Base-by-base conservation (phyloP, 1,140 invertebrate species). In the Philotrypesis tridentata region DNA sequence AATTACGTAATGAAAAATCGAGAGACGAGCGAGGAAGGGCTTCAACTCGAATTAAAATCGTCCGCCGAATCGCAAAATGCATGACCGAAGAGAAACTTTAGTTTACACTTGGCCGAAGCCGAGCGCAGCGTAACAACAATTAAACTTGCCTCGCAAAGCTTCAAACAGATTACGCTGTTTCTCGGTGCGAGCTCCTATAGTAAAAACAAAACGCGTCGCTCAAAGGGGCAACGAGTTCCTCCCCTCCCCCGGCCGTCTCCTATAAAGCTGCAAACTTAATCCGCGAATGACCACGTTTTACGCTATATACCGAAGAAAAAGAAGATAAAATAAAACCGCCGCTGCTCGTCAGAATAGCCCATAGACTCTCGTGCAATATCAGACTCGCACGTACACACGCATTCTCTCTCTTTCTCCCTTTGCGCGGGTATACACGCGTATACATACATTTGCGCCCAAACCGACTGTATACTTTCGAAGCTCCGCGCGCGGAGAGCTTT, bases 271-370 rank as follows among this genome's bases (percentile, higher is more conserved):
- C 14, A 17, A 55, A 68, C 43, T 79, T 70, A 70, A 60, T 37
- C 1, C 70, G 43, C 70, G 43, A 79, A 79, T 55, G 70, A 70
- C 65, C 8, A 27, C 9, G 9, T 37, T 37, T 37, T 37, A n/a
- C n/a, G 25, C 14, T n/a, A 9, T 43, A 43, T 43, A 27, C 37
- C 7, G 11, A 27, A 7, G 40, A 55, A 67, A 43, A 75, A 11
- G 1, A 76, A 67, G 37, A 40, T 14, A 1, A 31, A n/a, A 5
- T 29, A 27, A n/a, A n/a, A 7, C 33, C 17, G 29, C 29, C 74
- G 6, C 1, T 23, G 61, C 75, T 77, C 31, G 61, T 77, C 67
- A 77, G 2, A 67, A 77, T 77, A 77, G 67, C 67, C 60, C n/a
- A 65, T 23, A n/a, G 61, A 27, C 27, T 1, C 23, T n/a, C 72